phyloP scores from a whole-genome alignment of 30 jellyfish, hydroid and myxozoan genomes.

The Nemopilema nomurai region DNA sequence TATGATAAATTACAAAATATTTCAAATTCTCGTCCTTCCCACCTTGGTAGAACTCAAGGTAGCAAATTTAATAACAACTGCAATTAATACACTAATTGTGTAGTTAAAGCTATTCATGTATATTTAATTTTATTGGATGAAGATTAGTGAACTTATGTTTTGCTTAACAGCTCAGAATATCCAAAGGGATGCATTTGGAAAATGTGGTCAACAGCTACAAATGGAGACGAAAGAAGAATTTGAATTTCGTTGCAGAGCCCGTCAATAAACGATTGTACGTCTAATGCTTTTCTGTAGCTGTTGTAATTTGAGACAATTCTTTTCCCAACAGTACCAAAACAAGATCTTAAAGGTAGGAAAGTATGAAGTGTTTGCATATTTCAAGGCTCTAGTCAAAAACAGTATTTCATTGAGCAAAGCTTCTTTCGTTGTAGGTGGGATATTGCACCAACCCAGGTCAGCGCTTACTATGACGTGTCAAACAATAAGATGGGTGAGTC shows the following conservation, averaged over 20 bases:
- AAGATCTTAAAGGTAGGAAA: too few species aligned
- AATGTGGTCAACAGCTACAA: constrained; percentile 4
- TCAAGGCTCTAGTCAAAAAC: not conserved
- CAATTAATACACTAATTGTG: too few species aligned
- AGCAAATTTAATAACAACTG: too few species aligned
- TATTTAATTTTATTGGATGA: too few species aligned
- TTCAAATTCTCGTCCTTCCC: too few species aligned
- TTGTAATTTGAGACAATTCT: too few species aligned
- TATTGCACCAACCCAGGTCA: constrained; percentile 63
- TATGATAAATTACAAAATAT: too few species aligned
- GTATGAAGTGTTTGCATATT: too few species aligned
- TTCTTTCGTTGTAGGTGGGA: constrained; percentile 60
- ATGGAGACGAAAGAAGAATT: constrained; percentile 19
- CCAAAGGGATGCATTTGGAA: not conserved
- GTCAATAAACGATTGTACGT: constrained; percentile 29
- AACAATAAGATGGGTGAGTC: constrained; percentile 75
- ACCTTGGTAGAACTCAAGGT: too few species aligned
- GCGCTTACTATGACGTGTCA: constrained; percentile 75
- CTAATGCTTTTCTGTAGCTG: not conserved
- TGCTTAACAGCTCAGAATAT: constrained; percentile 1
- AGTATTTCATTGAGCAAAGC: too few species aligned
- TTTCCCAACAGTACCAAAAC: too few species aligned
- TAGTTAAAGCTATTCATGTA: too few species aligned
- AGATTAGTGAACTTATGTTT: not conserved
- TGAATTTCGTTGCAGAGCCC: not conserved